Evolutionary conservation across 2,888 invertebrate species (phyloP).

Genomic region (Listrodromus nycthemerus): DNA sequence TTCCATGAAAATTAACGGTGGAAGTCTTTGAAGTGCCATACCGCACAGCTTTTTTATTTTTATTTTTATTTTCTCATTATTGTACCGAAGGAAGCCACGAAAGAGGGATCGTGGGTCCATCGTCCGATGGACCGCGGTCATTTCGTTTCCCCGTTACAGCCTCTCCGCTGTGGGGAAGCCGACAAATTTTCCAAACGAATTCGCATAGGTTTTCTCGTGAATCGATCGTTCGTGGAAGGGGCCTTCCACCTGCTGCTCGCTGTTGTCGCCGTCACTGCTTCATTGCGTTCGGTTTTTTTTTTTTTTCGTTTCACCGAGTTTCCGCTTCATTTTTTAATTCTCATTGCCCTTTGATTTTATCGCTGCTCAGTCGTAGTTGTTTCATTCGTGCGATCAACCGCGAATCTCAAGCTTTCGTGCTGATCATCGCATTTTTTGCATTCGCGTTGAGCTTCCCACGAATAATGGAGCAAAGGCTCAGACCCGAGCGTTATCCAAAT

Average conservation of each 20-base stretch:
- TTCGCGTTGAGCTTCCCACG: conserved; percentile 1
- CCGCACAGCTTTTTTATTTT: conserved; percentile 42
- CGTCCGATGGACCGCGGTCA: conserved; percentile 57
- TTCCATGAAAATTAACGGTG: conserved; percentile 37
- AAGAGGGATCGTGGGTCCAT: conserved; percentile 70
- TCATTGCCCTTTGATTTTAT: conserved; percentile 12
- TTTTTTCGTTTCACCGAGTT: too few species aligned
- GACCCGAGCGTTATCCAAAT: conserved; percentile 33
- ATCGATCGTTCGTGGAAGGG: conserved; percentile 71
- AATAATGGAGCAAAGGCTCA: conserved; percentile 22
- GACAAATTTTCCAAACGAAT: conserved; percentile 74
- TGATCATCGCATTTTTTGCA: conserved; percentile 13
- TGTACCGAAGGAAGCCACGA: conserved; percentile 74
- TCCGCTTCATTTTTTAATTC: conserved; percentile 39
- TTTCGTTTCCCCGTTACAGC: conserved; percentile 72
- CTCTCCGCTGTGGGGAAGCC: conserved; percentile 76
- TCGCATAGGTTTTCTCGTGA: conserved; percentile 75
- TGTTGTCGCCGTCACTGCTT: too few species aligned
- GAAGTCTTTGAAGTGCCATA: conserved; percentile 63
- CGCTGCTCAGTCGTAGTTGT: conserved; percentile 37
- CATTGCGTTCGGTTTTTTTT: conserved; percentile 28
- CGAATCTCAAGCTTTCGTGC: conserved; percentile 58
- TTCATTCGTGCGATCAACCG: conserved; percentile 36
- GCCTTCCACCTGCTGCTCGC: conserved; percentile 26
- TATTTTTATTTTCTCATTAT: conserved; percentile 62